Base-by-base conservation (phyloP, 1,140 invertebrate species). In the Lepidotrigona ventralis region DNA sequence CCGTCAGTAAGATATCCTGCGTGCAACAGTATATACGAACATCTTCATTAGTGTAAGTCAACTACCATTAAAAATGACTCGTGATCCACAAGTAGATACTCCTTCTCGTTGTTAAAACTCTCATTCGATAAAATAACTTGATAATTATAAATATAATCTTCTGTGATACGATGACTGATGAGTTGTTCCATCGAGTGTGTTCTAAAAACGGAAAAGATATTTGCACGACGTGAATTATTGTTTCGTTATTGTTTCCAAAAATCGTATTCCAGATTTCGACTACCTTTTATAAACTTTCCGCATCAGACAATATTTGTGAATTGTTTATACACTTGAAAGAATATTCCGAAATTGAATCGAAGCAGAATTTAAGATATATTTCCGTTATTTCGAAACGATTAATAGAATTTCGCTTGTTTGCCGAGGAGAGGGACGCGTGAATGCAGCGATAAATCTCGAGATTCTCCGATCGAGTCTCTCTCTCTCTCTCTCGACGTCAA, bases 371-470 rank as follows among this genome's bases (percentile, higher is more conserved):
- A 33, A 23, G 21, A 69, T 39, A 69, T 39, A 46, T 8, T 33
- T 33, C 6, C 15, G 23, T 29, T n/a, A n/a, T n/a, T 53, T 29
- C 46, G n/a, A 1, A 66, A 39, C 56, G 60, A 56, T n/a, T 56
- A 70, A 81, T 46, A 60, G 33, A 54, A 81, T 33, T 33, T 64
- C 4, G 54, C 39, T 70, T 29, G 70, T 63, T 53, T 11, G n/a
- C 2, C 46, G 64, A 56, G 23, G 8, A 9, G 58, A 56, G 53
- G 54, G 66, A 19, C 46, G 46, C 69, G 69, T 54, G 80, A 76
- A 76, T 56, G 56, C 58, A 46, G 46, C 79, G 79, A 81, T 81
- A 81, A 81, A 81, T 81, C 80, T 76, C 53, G 53, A 58, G 63
- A 76, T 76, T 81, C 72, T 29, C 80, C 53, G 80, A 81, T 81